A percentile compares a stretch with the other conserved stretches of the same genome.
Conservation (phyloP, 1,140 invertebrate species). For the Episyrphus balteatus region DNA sequence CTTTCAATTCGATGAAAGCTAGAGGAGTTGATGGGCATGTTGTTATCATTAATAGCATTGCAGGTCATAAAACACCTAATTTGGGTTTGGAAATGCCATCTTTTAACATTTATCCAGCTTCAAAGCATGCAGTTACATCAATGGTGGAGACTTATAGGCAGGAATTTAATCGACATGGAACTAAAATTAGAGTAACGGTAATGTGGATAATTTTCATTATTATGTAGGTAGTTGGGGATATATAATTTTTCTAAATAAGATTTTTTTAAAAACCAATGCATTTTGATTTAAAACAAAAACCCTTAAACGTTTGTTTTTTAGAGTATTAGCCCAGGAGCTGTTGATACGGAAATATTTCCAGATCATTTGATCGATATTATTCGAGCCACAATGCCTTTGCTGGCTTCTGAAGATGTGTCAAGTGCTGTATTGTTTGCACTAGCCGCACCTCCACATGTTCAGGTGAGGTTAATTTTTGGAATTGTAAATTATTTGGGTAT, state of each 20-base stretch:
- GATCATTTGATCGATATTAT: constrained; percentile 5
- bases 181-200: constrained; percentile 53
- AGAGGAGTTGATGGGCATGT: constrained; percentile 51
- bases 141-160: constrained; percentile 47
- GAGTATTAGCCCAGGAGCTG: constrained; percentile 50
- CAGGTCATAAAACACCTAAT: constrained; percentile 38
- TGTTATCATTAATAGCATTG: constrained; percentile 52
- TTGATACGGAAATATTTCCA: constrained; percentile 36
- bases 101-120: constrained; percentile 44
- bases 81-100: constrained; percentile 18
- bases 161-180: constrained; percentile 44
- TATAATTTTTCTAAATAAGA: too few relatives aligned
- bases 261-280: too few relatives aligned
- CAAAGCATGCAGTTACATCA: constrained; percentile 55
- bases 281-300: too few relatives aligned
- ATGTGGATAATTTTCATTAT: too few relatives aligned
- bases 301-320: constrained; percentile 24
- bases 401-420: constrained; percentile 40
- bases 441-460: constrained; percentile 45
- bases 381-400: constrained; percentile 19
- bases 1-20: constrained; percentile 52
- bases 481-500: too few relatives aligned
- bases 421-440: constrained; percentile 47
- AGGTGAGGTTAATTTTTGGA: constrained; percentile 18
- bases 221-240: too few relatives aligned